These are phyloP conservation scores for Caenorhabditis elegans DNA, from an alignment of 1,140 invertebrate species.

Conservation along the genomic window WBcel235 BX284606.5:11856001-11856500, in stretches of 20 bases:
- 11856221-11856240: not conserved
- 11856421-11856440: not conserved
- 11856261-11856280: too few species aligned
- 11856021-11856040: too few species aligned
- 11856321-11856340: not conserved
- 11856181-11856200: not conserved
- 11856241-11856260: not conserved
- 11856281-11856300: not conserved
- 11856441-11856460: conserved; percentile 17
- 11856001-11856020: too few species aligned
- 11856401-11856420: conserved; percentile 1
- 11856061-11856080: not conserved
- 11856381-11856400: conserved; percentile 15
- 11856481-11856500: not conserved
- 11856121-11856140: not conserved
- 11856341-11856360: not conserved
- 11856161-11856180: not conserved
- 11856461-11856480: conserved; percentile 23
- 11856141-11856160: not conserved
- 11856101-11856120: not conserved
- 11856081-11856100: not conserved
- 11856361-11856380: not conserved
- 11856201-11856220: not conserved
- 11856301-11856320: not conserved
- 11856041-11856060: not conserved